These are phyloP conservation scores for Chaetops frenatus DNA, from an alignment of 2,113 vertebrate genomes.

Conservation along the genomic window DNA sequence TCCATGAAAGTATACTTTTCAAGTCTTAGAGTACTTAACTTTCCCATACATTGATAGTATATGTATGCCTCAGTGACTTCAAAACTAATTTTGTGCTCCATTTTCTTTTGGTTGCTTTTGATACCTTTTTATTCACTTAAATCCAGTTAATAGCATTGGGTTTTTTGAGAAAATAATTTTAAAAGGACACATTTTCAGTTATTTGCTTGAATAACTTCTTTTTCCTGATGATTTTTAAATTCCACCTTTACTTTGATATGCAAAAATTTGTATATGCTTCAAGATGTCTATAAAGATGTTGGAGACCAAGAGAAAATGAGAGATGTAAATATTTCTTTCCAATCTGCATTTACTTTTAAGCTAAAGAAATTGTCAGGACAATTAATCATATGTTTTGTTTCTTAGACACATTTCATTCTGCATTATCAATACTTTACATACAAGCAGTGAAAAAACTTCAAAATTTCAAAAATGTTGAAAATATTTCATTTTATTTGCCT, in stretches of 20 bases:
- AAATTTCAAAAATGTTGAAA: background rate
- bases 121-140: conserved; percentile 4
- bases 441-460: background rate
- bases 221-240: background rate
- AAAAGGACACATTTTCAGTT: background rate
- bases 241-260: background rate
- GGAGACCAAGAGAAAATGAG: background rate
- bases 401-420: background rate
- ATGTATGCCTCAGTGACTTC: conserved; percentile 25
- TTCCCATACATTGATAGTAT: background rate
- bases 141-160: conserved; percentile 46
- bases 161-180: conserved; percentile 2
- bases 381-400: background rate
- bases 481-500: background rate
- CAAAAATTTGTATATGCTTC: background rate
- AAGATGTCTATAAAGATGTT: background rate
- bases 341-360: background rate
- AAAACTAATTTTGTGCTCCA: background rate
- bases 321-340: background rate
- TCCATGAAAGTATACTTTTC: background rate
- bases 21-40: background rate
- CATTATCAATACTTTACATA: background rate
- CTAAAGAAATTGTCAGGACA: background rate
- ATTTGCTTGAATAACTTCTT: background rate
- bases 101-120: conserved; percentile 26